Percentiles rank a stretch among this genome's conserved stretches.
These are phyloP conservation scores for Drosophila cardini DNA, from an alignment of 1,140 invertebrate species.

Conservation along the genomic window DNA sequence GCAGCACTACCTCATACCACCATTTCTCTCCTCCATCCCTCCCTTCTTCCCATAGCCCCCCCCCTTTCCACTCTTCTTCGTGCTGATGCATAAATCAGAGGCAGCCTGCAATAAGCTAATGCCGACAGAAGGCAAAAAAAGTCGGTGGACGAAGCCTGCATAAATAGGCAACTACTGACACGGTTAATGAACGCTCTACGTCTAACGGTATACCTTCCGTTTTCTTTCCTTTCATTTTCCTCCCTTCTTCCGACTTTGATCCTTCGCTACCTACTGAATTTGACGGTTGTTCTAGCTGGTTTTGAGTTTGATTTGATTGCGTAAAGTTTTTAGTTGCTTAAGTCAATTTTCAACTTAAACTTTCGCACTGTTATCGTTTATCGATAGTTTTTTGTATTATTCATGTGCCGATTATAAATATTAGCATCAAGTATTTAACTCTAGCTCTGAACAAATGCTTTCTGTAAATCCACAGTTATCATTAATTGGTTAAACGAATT, in stretches of 20 bases:
- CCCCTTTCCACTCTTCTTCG: slow-evolving; percentile 1
- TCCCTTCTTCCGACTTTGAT: too few species aligned
- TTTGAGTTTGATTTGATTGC: neutral
- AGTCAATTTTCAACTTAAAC: too few species aligned
- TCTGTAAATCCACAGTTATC: neutral
- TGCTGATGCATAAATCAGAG: slow-evolving; percentile 72
- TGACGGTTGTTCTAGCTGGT: neutral
- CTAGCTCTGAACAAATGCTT: too few species aligned
- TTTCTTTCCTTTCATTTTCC: neutral
- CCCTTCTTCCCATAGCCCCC: neutral
- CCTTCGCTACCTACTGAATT: too few species aligned
- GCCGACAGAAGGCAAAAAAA: slow-evolving; percentile 3
- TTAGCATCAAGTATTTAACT: too few species aligned
- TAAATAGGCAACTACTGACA: slow-evolving; percentile 44
- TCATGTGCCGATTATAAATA: too few species aligned
- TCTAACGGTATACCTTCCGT: neutral
- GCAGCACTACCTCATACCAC: neutral
- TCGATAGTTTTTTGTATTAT: too few species aligned
- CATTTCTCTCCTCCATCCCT: too few species aligned
- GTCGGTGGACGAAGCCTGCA: slow-evolving; percentile 12
- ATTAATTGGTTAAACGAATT: neutral
- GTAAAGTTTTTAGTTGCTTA: neutral
- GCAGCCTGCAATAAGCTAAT: slow-evolving; percentile 27
- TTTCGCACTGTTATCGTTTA: too few species aligned
- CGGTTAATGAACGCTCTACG: slow-evolving; percentile 29